Conservation (phyloP, 1,140 invertebrate species). For the Hylaeus anthracinus region DNA sequence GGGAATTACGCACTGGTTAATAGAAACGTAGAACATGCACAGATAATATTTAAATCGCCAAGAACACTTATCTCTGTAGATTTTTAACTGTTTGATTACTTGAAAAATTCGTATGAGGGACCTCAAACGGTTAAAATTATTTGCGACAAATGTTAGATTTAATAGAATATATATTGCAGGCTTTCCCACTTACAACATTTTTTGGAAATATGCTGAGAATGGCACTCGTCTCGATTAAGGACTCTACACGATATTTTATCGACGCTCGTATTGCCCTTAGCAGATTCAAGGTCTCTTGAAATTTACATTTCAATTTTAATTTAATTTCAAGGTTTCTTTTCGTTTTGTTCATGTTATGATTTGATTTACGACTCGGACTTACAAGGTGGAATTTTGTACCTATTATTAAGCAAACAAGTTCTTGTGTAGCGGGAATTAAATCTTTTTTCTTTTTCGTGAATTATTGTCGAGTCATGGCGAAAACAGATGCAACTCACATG, state of each 20-base stretch:
- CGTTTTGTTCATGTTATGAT: constrained; percentile 20
- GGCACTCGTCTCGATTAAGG: constrained; percentile 64
- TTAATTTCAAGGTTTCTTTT: constrained; percentile 32
- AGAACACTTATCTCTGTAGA: not conserved
- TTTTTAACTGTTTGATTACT: not conserved
- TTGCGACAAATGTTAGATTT: constrained; percentile 25
- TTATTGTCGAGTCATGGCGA: not conserved
- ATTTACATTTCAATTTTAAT: constrained; percentile 39
- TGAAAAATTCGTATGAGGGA: too few species aligned
- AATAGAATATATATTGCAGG: constrained; percentile 67
- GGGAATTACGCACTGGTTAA: not conserved
- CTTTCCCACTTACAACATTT: constrained; percentile 72
- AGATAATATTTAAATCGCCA: not conserved
- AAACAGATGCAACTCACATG: constrained; percentile 6
- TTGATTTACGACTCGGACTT: constrained; percentile 22
- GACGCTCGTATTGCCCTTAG: constrained; percentile 67
- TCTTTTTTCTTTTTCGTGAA: not conserved
- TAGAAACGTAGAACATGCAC: not conserved
- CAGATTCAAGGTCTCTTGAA: constrained; percentile 71
- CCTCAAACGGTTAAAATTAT: not conserved
- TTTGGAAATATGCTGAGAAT: constrained; percentile 68
- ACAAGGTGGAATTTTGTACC: constrained; percentile 17
- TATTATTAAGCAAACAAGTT: constrained; percentile 49
- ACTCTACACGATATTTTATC: constrained; percentile 62
- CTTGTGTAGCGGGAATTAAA: constrained; percentile 11